These are phyloP conservation scores for Stenurella melanura DNA, from an alignment of 2,888 invertebrate genomes.

Conservation along the genomic window DNA sequence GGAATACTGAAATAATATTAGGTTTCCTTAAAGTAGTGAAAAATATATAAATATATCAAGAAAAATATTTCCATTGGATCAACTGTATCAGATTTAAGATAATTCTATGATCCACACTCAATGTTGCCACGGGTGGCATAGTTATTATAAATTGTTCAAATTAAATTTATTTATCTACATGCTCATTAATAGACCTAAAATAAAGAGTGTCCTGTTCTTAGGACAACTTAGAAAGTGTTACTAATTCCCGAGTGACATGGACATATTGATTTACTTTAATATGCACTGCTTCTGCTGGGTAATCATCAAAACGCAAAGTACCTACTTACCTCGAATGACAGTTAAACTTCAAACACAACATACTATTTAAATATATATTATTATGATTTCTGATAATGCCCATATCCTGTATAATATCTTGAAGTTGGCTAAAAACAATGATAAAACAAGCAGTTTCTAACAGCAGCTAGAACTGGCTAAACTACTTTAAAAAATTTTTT, in stretches of 20 bases:
- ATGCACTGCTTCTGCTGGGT: neutral
- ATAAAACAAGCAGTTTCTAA: conserved; percentile 10
- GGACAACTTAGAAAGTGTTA: neutral
- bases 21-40: neutral
- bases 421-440: neutral
- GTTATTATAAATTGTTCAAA: neutral
- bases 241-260: neutral
- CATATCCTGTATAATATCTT: neutral
- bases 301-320: too few species aligned
- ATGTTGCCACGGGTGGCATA: neutral
- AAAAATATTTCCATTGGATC: neutral
- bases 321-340: neutral
- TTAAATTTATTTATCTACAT: neutral
- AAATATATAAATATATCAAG: neutral
- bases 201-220: too few species aligned
- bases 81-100: neutral
- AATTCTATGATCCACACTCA: neutral
- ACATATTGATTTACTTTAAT: neutral
- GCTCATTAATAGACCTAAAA: neutral
- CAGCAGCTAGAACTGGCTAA: conserved; percentile 11
- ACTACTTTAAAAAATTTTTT: conserved; percentile 21
- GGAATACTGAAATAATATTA: neutral
- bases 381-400: neutral
- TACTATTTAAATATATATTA: too few species aligned
- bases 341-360: too few species aligned